These are phyloP conservation scores for Platyura marginata DNA, from an alignment of 1,140 invertebrate genomes.

Conservation along the genomic window DNA sequence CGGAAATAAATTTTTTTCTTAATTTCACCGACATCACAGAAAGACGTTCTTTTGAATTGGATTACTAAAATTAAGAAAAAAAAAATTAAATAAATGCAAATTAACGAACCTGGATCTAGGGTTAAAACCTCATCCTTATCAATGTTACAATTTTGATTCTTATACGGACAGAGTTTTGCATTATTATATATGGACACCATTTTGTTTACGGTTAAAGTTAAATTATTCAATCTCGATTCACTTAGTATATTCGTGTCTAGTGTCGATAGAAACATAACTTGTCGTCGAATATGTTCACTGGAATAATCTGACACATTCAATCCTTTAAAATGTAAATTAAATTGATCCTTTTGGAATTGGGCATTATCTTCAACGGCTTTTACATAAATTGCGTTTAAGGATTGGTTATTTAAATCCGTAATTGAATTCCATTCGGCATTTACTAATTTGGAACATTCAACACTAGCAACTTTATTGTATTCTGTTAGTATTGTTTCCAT, in stretches of 20 bases:
- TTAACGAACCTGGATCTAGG: constrained; percentile 47
- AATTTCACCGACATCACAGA: too few species aligned
- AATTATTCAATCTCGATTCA: neutral
- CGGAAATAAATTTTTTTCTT: too few species aligned
- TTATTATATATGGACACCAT: constrained; percentile 67
- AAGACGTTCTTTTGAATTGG: too few species aligned
- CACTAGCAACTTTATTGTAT: neutral
- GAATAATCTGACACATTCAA: neutral
- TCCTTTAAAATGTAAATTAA: neutral
- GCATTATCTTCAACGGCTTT: neutral
- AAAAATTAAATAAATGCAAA: constrained; percentile 1
- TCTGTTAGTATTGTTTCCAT: neutral
- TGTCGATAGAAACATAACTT: neutral
- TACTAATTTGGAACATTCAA: neutral
- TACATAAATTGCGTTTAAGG: neutral
- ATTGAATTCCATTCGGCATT: neutral
- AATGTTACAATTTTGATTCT: constrained; percentile 24
- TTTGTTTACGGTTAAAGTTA: constrained; percentile 41
- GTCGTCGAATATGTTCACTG: neutral
- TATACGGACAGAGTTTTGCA: constrained; percentile 54
- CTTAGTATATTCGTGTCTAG: neutral
- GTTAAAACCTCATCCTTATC: constrained; percentile 53
- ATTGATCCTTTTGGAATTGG: neutral
- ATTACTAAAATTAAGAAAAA: too few species aligned
- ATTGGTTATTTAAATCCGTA: neutral